Conservation (phyloP, 92 coral and sea anemone species). For the Isaurus tuberculatus region DNA sequence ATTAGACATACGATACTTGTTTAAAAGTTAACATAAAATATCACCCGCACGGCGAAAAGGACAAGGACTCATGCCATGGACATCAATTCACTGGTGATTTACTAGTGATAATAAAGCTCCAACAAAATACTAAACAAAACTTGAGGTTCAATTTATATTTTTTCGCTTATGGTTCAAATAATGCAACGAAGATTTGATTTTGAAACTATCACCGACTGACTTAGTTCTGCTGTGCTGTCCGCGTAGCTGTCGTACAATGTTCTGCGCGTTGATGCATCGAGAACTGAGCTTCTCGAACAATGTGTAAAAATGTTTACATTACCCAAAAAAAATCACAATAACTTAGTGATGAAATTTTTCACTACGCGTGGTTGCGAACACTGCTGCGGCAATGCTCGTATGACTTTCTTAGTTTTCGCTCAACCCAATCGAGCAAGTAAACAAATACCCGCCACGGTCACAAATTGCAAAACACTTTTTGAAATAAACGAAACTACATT, state of each 20-base stretch:
- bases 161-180: slow-evolving; percentile 12
- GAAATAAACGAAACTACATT: slow-evolving; percentile 2
- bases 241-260: neutral
- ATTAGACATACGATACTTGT: too few species aligned
- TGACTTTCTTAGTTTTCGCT: too few species aligned
- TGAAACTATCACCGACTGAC: slow-evolving; percentile 36
- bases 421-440: too few species aligned
- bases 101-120: slow-evolving; percentile 23
- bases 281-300: too few species aligned
- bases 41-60: neutral
- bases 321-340: too few species aligned
- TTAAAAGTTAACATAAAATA: slow-evolving; percentile 6
- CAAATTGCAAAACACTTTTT: slow-evolving; percentile 24
- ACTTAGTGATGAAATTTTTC: too few species aligned
- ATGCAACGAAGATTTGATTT: slow-evolving; percentile 37
- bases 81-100: slow-evolving; percentile 12
- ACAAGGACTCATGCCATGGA: slow-evolving; percentile 13
- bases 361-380: too few species aligned
- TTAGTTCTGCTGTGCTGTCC: slow-evolving; percentile 15
- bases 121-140: slow-evolving; percentile 20
- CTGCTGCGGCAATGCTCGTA: too few species aligned
- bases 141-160: neutral
- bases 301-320: too few species aligned
- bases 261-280: too few species aligned
- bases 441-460: too few species aligned